A percentile compares a stretch with the other conserved stretches of the same genome.
These are phyloP conservation scores for Podarcis lilfordi DNA, from an alignment of 2,797 vertebrate genomes.

Conservation along the genomic window DNA sequence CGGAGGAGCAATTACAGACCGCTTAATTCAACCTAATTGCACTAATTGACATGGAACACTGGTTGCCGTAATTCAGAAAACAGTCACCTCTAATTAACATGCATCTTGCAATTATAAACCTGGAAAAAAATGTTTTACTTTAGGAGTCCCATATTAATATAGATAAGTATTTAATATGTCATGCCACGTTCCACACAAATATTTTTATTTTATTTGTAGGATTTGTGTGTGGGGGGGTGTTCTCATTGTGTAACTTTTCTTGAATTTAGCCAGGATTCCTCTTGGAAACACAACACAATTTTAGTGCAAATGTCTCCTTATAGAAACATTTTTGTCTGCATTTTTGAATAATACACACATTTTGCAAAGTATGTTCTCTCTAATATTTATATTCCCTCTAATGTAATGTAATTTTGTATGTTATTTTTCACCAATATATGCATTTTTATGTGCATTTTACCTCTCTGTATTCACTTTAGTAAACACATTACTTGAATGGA, in stretches of 20 bases:
- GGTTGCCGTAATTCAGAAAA: conserved; percentile 45
- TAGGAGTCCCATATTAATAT: conserved; percentile 26
- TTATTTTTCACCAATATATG: too few relatives aligned
- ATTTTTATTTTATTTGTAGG: conserved; percentile 6
- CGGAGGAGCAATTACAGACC: neutral
- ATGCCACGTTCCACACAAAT: neutral
- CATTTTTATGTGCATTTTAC: too few relatives aligned
- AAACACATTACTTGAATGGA: too few relatives aligned
- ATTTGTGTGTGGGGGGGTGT: neutral
- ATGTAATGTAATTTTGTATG: too few relatives aligned
- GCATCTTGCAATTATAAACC: conserved; percentile 43
- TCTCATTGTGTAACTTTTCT: neutral
- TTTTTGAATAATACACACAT: too few relatives aligned
- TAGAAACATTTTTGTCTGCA: too few relatives aligned
- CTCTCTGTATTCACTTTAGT: too few relatives aligned
- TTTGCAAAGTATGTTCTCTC: too few relatives aligned
- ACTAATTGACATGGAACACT: conserved; percentile 38
- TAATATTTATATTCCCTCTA: too few relatives aligned
- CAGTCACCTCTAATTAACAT: conserved; percentile 60
- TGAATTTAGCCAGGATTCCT: neutral
- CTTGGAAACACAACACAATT: too few relatives aligned
- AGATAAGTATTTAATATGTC: conserved; percentile 33
- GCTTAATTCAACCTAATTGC: conserved; percentile 52
- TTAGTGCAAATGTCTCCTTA: too few relatives aligned
- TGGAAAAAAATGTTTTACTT: conserved; percentile 32